Evolutionary conservation across 2,113 vertebrate genomes (phyloP), one percentile per base, ranked within the genome.

Genomic region (Chloebia gouldiae): DNA sequence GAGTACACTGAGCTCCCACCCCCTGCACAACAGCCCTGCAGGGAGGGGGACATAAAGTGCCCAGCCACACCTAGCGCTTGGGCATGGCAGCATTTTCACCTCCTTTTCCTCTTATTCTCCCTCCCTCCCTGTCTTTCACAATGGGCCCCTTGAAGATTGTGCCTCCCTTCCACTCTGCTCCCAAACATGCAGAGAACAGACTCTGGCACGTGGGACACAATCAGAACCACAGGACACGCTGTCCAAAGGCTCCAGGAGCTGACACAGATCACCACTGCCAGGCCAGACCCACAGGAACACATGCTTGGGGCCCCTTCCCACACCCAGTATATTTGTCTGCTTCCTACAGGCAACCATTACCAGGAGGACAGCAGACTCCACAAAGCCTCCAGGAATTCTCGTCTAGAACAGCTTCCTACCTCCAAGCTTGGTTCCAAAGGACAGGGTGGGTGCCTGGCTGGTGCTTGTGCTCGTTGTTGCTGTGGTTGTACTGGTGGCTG

Each of bases 371-470:
- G 20, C 28, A 66, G 45, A 20, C 15, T 24, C 8, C 14, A 25
- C 25, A 27, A 5, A 31, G 13, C 28, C 40, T 23, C 16, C 30
- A 56, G 50, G 9, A 66, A 33, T 2, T 17, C 9, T 5, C 33
- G 68, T 13, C 59, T 3, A 4, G 20, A 59, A 39, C 6, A 49
- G 50, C 18, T 3, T 72, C 93, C 76, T 91, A 98, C 98, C 98
- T 96, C 98, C 97, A 14, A 98, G 97, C 94, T 99, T 99, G 60
- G 98, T 77, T 31, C 98, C 98, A 95, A 99, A 98, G 64, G 95
- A 39, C 70, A 99, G 97, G 7, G 97, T 61, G 20, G 97, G 95
- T 30, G 93, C 96, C 83, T 97, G 98, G 80, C 37, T 82, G 28
- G 95, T 33, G 20, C 40, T 69, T 4, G 93, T 10, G 21, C 56